Conservation (phyloP, 2,113 vertebrate genomes). For the Zosterops lateralis region DNA sequence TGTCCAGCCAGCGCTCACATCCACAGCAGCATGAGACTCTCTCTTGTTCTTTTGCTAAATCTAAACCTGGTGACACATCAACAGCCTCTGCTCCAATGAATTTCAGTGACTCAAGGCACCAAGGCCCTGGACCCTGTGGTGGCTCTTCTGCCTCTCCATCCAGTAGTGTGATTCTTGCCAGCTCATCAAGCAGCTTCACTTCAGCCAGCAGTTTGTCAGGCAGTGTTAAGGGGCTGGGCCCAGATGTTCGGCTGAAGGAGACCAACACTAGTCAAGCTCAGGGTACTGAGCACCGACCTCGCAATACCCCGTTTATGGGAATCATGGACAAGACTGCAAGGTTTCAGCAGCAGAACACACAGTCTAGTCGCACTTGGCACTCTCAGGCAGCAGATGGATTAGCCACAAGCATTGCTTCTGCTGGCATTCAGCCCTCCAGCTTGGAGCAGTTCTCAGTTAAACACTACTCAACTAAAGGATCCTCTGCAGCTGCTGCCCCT, state of each 20-base stretch:
- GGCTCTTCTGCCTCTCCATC: slow-evolving; percentile 64
- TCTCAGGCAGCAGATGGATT: slow-evolving; percentile 76
- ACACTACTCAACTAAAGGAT: slow-evolving; percentile 74
- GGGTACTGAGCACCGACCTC: slow-evolving; percentile 82
- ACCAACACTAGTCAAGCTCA: slow-evolving; percentile 60
- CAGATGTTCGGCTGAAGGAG: slow-evolving; percentile 86
- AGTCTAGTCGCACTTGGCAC: slow-evolving; percentile 78
- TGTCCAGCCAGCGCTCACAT: slow-evolving; percentile 39
- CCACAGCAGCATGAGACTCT: slow-evolving; percentile 65
- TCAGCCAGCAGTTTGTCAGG: slow-evolving; percentile 86
- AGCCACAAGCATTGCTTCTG: slow-evolving; percentile 50
- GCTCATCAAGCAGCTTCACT: slow-evolving; percentile 84
- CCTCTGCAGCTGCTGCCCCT: slow-evolving; percentile 48
- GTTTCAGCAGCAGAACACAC: slow-evolving; percentile 79
- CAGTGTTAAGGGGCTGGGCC: slow-evolving; percentile 78
- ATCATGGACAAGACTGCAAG: slow-evolving; percentile 92
- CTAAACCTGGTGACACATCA: slow-evolving; percentile 74
- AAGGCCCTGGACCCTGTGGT: slow-evolving; percentile 32
- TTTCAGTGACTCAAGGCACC: slow-evolving; percentile 67
- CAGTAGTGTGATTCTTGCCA: slow-evolving; percentile 76
- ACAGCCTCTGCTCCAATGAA: slow-evolving; percentile 17
- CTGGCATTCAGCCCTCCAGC: slow-evolving; percentile 68
- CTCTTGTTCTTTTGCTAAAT: slow-evolving; percentile 57
- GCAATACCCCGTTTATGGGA: slow-evolving; percentile 91
- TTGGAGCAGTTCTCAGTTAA: slow-evolving; percentile 77